phyloP scores from a whole-genome alignment of 2,797 vertebrate genomes.

The Tokudaia tokunoshimensis region DNA sequence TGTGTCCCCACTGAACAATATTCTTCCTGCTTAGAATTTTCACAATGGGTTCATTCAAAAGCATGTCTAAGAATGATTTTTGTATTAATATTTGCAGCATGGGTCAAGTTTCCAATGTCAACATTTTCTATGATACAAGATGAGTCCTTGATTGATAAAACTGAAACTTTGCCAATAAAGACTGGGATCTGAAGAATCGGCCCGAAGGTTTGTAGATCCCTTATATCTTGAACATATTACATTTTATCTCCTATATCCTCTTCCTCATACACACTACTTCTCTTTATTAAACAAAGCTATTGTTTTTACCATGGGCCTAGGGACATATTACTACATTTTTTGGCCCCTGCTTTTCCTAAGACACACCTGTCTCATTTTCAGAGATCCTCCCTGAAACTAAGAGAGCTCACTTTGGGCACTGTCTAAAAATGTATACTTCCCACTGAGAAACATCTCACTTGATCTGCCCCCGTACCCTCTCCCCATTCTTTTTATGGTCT shows the following conservation, averaged over 20 bases:
- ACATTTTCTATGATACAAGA: slow-evolving; percentile 8
- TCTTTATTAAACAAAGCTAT: neutral
- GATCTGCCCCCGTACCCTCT: neutral
- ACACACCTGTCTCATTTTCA: neutral
- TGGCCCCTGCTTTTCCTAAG: neutral
- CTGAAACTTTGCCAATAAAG: neutral
- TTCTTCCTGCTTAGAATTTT: slow-evolving; percentile 19
- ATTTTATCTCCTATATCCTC: neutral
- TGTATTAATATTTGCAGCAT: neutral
- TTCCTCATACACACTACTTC: neutral
- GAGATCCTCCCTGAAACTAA: neutral
- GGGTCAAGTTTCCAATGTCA: neutral
- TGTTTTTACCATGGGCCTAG: neutral
- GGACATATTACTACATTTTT: neutral
- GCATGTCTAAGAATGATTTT: neutral
- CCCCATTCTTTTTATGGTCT: neutral
- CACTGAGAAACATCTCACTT: neutral
- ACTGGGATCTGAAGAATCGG: neutral
- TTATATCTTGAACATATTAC: neutral
- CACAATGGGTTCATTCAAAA: slow-evolving; percentile 37
- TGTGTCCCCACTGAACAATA: neutral
- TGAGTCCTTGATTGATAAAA: slow-evolving; percentile 6
- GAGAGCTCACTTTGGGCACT: neutral
- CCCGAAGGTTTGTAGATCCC: neutral
- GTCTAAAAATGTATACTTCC: neutral